These are phyloP conservation scores for Hirtodrosophila histrioides DNA, from an alignment of 2,888 invertebrate genomes.

Conservation along the genomic window DNA sequence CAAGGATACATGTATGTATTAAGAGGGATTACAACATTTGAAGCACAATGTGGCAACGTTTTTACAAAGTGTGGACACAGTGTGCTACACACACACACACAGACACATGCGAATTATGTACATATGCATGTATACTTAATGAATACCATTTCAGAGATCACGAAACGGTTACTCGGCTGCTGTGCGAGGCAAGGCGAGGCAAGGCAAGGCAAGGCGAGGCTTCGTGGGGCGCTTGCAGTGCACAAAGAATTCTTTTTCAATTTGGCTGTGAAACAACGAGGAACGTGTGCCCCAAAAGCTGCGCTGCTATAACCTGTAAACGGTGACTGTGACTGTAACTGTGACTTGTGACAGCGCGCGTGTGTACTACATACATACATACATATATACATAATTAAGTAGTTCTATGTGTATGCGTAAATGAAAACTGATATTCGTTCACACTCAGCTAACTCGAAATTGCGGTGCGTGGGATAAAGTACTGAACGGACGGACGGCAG, in stretches of 20 bases:
- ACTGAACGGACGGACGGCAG: too few species aligned
- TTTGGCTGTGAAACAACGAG: conserved; percentile 82
- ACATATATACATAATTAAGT: too few species aligned
- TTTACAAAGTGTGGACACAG: conserved; percentile 20
- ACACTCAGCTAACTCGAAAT: neutral
- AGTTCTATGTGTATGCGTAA: neutral
- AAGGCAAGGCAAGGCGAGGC: conserved; percentile 44
- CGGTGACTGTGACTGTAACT: conserved; percentile 3
- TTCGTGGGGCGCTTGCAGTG: conserved; percentile 64
- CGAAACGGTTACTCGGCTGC: conserved; percentile 34
- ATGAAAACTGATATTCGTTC: too few species aligned
- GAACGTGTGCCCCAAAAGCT: conserved; percentile 48
- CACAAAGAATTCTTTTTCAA: conserved; percentile 77
- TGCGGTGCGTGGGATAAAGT: conserved; percentile 2
- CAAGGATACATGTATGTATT: too few species aligned
- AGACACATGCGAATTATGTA: conserved; percentile 6
- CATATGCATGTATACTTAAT: conserved; percentile 7
- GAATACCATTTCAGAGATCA: conserved; percentile 37
- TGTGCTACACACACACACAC: conserved; percentile 23
- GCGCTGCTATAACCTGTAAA: neutral
- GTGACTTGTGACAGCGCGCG: neutral
- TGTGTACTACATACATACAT: too few species aligned
- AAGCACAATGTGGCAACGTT: conserved; percentile 1
- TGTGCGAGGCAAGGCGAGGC: conserved; percentile 38
- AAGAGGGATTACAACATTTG: too few species aligned